Base-by-base conservation (phyloP, 2,888 invertebrate species). In the Calephelis perditalis region DNA sequence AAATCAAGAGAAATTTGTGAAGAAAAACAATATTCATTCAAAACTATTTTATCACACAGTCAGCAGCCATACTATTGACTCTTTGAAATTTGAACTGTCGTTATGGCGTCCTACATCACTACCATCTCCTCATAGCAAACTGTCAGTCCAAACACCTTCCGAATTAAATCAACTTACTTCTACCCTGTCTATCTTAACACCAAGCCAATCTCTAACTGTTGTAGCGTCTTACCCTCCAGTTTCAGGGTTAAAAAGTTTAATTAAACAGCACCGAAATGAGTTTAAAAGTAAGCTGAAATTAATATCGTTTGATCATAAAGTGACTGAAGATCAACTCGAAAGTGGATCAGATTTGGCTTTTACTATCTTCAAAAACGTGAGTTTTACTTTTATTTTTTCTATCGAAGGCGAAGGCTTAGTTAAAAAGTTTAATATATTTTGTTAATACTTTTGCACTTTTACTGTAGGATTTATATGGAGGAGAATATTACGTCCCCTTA, bases 291-390 rank as follows among this genome's bases (percentile, higher is more conserved):
- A 75, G 58, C 68, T 82, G 46, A 69, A 71, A 26, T 62, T 81
- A 35, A 60, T 79, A n/a, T 74, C 74, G 68, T 65, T 76, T 8
- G 77, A 76, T 35, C 69, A 76, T 55, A 72, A 73, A 57, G 65
- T 73, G 40, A 66, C 64, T 1, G 70, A 69, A 35, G 71, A 73
- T 26, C 69, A 73, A 62, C 62, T 59, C 37, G 58, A 77, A 36
- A 73, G 72, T 40, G 67, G 78, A 57, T 56, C 76, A 15, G 71
- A 78, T 63, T 66, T 82, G 40, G 73, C 73, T n/a, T 37, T 63
- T 9, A 78, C 71, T 52, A 59, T 63, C 43, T 62, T 65, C 10
- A 56, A 64, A 45, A 49, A 63, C 49, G 56, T 59, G 54, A 61
- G 59, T 59, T 57, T 37, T 10, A 60, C 59, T 43, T 44, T 44